Percentiles rank a stretch among this genome's conserved stretches.
Conservation (phyloP, 2,113 vertebrate species). For the Cinclus cinclus region DNA sequence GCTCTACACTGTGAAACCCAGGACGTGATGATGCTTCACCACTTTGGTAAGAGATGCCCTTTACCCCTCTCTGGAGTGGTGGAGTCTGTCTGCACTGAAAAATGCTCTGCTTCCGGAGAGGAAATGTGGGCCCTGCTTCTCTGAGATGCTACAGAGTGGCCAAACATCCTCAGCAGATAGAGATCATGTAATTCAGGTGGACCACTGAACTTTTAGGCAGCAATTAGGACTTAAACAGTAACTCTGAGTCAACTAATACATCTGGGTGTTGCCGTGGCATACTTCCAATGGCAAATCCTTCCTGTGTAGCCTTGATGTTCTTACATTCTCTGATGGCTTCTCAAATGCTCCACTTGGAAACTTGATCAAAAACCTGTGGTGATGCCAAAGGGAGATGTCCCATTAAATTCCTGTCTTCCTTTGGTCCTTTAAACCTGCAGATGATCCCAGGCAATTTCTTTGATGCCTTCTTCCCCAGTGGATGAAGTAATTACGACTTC, state of each 20-base stretch:
- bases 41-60: not conserved
- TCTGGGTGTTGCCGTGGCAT: constrained; percentile 37
- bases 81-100: not conserved
- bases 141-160: constrained; percentile 17
- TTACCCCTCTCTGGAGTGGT: not conserved
- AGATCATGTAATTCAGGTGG: constrained; percentile 33
- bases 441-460: constrained; percentile 15
- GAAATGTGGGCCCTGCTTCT: not conserved
- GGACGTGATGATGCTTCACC: not conserved
- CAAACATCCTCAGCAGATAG: constrained; percentile 45
- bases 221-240: constrained; percentile 38
- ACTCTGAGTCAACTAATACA: constrained; percentile 53
- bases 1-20: accelerated
- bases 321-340: not conserved
- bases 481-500: constrained; percentile 44
- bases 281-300: constrained; percentile 53
- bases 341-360: not conserved
- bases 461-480: constrained; percentile 19
- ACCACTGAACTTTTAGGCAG: constrained; percentile 48
- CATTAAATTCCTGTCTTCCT: constrained; percentile 2
- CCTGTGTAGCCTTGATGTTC: constrained; percentile 24
- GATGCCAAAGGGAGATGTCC: constrained; percentile 8
- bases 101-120: not conserved
- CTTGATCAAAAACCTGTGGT: constrained; percentile 25
- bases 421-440: constrained; percentile 12